Evolutionary conservation across 1,140 invertebrate species (phyloP), one percentile per base, ranked within the genome.

Genomic region (Drosophila parvula): DNA sequence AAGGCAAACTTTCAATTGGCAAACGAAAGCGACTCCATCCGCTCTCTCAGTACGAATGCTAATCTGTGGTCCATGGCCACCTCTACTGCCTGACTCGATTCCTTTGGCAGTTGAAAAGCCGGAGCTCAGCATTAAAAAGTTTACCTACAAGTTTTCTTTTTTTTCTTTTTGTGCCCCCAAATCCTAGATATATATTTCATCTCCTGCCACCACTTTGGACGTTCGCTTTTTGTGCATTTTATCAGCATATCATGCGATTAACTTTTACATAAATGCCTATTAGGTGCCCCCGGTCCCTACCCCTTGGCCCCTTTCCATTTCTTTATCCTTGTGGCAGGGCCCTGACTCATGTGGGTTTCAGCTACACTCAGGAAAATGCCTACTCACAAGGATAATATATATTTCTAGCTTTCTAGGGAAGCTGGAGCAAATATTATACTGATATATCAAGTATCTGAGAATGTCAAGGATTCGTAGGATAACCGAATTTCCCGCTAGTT

Each of bases 231-330:
- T 76, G 55, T 76, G 62, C 40, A 67, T 38, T 75, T 68, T 76
- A 76, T 77, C 73, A 77, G 74, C n/a, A 57, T 59, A 77, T 76
- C 74, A 67, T 76, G 62, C 74, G 73, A 77, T 77, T 77, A 77
- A 77, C 62, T 76, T 76, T 48, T 68, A 68, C 62, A 76, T 77
- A 75, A 77, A 77, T 77, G 74, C 74, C 74, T 77, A 77, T 76
- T 64, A 76, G 59, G 48, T 55, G 69, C 11, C 14, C 53, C 32
- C 53, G 8, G 57, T 5, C 11, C 6, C 30, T 40, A 3, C 11
- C 6, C 27, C 36, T 34, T 32, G 22, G 22, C 22, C 22, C 22
- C 22, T n/a, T 10, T 22, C 14, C 9, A n/a, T 14, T 30, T 44
- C 41, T 16, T 5, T 12, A 10, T 12, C 2, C 6, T 27, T 32